These are phyloP conservation scores for Trypoxylus dichotomus DNA, from an alignment of 1,140 invertebrate genomes.

Conservation along the genomic window DNA sequence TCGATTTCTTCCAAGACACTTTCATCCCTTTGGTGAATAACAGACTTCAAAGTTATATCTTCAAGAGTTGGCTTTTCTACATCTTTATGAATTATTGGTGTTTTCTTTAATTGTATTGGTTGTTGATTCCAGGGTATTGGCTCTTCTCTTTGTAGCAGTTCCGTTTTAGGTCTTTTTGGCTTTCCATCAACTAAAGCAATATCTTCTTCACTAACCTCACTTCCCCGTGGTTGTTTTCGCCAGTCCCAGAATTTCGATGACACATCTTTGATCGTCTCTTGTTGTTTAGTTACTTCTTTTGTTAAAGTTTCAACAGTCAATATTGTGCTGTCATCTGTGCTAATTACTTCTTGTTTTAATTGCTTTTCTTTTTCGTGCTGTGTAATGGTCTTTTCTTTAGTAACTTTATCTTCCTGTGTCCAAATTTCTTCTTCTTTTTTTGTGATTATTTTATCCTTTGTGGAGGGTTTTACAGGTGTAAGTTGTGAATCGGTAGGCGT, in stretches of 20 bases:
- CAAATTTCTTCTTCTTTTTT: neutral
- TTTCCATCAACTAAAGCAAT: neutral
- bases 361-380: neutral
- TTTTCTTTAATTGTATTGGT: slow-evolving; percentile 50
- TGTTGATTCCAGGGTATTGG: slow-evolving; percentile 51
- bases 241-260: slow-evolving; percentile 25
- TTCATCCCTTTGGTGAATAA: neutral
- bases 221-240: slow-evolving; percentile 13
- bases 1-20: too few relatives aligned
- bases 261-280: neutral
- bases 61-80: slow-evolving; percentile 47
- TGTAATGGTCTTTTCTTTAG: neutral
- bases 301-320: neutral
- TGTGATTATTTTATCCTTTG: neutral
- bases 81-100: slow-evolving; percentile 48
- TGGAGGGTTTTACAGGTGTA: neutral
- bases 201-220: slow-evolving; percentile 17
- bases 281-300: neutral
- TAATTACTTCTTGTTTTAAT: neutral
- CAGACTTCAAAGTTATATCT: slow-evolving; percentile 38
- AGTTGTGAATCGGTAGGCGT: slow-evolving; percentile 3
- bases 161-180: neutral
- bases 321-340: neutral
- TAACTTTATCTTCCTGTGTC: neutral
- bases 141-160: slow-evolving; percentile 12